Conservation (phyloP, 1,140 invertebrate species). For the Drosophila repleta region DNA sequence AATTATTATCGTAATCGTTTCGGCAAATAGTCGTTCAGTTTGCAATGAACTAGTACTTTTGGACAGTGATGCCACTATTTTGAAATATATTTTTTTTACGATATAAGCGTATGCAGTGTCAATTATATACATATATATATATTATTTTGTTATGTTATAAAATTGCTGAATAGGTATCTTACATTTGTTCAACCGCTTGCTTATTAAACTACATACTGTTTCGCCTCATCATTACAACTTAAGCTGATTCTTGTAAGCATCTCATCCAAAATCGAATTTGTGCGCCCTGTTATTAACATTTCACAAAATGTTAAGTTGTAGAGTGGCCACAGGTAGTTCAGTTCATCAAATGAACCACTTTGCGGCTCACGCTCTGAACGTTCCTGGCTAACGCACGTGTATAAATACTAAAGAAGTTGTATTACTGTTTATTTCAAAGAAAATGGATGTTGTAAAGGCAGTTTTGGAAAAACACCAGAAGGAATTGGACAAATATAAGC, state of each 20-base stretch:
- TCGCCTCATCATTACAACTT: neutral
- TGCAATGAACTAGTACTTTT: neutral
- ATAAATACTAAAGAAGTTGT: slow-evolving; percentile 41
- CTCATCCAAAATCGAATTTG: neutral
- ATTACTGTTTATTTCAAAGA: slow-evolving; percentile 53
- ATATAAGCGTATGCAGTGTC: neutral
- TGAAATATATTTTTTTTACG: neutral
- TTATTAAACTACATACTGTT: neutral
- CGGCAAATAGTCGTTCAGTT: neutral
- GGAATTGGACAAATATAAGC: slow-evolving; percentile 87
- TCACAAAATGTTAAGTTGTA: neutral
- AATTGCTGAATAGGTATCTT: no score
- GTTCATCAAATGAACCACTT: neutral
- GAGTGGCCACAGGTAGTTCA: neutral
- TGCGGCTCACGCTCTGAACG: neutral
- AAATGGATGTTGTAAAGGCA: slow-evolving; percentile 88
- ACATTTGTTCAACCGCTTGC: no score
- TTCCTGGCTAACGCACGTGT: slow-evolving; percentile 55
- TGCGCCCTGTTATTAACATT: neutral
- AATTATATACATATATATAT: no score
- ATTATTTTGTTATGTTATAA: no score
- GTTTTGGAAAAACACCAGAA: slow-evolving; percentile 86
- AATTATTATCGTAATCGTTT: neutral
- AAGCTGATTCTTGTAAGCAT: neutral
- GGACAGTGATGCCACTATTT: neutral